A percentile compares a stretch with the other conserved stretches of the same genome.
Evolutionary conservation across 2,113 vertebrate species (phyloP).

Genomic region (Hypomesus transpacificus): DNA sequence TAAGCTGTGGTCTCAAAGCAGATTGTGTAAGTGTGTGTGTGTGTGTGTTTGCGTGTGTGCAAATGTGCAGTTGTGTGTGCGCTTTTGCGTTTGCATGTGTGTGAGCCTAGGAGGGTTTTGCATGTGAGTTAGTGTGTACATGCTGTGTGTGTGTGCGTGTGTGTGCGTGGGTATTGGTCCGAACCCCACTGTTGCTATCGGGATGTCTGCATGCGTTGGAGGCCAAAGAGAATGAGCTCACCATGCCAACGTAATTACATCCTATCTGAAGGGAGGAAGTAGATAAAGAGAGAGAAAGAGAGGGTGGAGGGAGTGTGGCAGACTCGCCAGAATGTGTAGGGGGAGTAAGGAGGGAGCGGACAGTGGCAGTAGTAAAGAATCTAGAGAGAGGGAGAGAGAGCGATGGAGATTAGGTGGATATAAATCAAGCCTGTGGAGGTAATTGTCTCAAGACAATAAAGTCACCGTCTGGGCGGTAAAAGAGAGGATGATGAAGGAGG

Average conservation of each 20-base stretch:
- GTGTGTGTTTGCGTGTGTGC: slow-evolving; percentile 4
- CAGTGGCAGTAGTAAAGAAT: no score
- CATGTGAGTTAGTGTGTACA: neutral
- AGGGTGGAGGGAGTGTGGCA: neutral
- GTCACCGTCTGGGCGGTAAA: slow-evolving; percentile 26
- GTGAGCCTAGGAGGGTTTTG: slow-evolving; percentile 12
- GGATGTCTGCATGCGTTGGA: slow-evolving; percentile 17
- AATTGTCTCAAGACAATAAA: slow-evolving; percentile 51
- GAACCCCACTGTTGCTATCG: neutral
- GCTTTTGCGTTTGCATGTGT: slow-evolving; percentile 3
- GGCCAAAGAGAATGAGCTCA: slow-evolving; percentile 31
- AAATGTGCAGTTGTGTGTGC: neutral
- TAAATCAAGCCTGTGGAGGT: slow-evolving; percentile 51
- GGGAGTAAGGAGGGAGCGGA: neutral
- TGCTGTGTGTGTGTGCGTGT: slow-evolving; percentile 7
- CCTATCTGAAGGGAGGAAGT: slow-evolving; percentile 30
- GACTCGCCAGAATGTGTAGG: neutral
- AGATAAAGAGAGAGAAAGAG: slow-evolving; percentile 5
- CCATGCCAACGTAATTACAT: slow-evolving; percentile 35
- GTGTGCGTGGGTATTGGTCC: neutral
- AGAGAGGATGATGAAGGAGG: slow-evolving; percentile 1
- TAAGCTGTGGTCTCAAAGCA: slow-evolving; percentile 33
- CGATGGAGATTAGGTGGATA: slow-evolving; percentile 49
- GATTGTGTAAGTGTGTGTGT: slow-evolving; percentile 4
- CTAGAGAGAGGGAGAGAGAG: slow-evolving; percentile 36